These are phyloP conservation scores for Trematomus loennbergii DNA, from an alignment of 2,113 vertebrate species.

Conservation along the genomic window DNA sequence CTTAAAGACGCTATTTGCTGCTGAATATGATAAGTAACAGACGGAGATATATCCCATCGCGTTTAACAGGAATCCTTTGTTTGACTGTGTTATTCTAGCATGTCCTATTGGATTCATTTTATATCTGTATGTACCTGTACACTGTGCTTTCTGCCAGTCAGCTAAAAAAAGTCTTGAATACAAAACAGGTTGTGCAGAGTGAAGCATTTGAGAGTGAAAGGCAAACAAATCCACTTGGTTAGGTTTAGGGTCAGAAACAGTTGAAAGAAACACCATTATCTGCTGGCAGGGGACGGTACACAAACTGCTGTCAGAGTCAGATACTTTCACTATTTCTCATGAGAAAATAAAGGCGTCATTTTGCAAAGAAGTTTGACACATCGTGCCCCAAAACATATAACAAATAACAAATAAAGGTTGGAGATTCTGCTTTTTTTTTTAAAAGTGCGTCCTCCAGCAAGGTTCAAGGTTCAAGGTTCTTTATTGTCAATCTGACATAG, in stretches of 20 bases:
- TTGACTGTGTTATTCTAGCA: conserved; percentile 11
- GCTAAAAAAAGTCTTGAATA: not conserved
- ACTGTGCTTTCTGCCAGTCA: not conserved
- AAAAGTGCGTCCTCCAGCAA: no score
- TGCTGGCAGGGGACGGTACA: not conserved
- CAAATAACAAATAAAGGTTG: no score
- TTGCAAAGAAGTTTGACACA: not conserved
- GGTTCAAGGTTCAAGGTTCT: no score
- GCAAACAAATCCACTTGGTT: not conserved
- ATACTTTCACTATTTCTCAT: not conserved
- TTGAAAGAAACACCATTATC: not conserved
- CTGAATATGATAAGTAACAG: conserved; percentile 40
- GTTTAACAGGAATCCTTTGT: conserved; percentile 23
- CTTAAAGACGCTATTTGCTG: conserved; percentile 22
- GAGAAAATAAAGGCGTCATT: not conserved
- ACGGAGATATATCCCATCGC: conserved; percentile 11
- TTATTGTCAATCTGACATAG: no score
- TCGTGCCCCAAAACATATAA: no score
- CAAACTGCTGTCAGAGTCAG: no score
- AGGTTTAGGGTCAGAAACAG: not conserved
- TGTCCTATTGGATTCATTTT: conserved; percentile 13
- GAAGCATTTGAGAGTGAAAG: not conserved
- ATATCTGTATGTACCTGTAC: not conserved
- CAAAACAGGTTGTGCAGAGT: not conserved
- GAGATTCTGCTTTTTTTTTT: no score